These are phyloP conservation scores for Trachemys scripta DNA, from an alignment of 2,113 vertebrate species.

Conservation along the genomic window DNA sequence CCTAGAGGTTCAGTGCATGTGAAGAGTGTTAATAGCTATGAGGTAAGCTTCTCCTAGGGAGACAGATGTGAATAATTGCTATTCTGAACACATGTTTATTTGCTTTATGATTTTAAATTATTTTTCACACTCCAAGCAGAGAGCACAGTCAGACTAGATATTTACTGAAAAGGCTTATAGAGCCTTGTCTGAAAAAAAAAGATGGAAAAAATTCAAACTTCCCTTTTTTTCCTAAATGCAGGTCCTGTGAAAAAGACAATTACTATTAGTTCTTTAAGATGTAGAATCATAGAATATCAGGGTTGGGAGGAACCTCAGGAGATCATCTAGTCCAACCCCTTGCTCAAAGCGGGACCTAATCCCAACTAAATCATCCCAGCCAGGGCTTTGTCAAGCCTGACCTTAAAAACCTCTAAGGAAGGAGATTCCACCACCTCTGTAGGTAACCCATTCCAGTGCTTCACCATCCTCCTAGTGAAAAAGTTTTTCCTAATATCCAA, in stretches of 20 bases:
- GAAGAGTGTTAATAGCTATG: background rate
- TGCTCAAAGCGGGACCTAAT: too few species aligned
- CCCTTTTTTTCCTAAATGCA: background rate
- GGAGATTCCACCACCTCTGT: too few species aligned
- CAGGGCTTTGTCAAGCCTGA: too few species aligned
- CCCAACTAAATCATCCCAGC: too few species aligned
- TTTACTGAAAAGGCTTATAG: background rate
- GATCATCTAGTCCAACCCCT: too few species aligned
- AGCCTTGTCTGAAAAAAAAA: background rate
- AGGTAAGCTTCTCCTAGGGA: background rate
- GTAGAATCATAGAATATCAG: too few species aligned
- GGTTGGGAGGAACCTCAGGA: too few species aligned
- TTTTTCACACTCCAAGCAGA: background rate
- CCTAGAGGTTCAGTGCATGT: background rate
- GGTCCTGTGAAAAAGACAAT: background rate
- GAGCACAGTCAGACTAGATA: background rate
- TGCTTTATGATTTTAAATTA: background rate
- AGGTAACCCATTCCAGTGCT: too few species aligned
- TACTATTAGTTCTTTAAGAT: background rate
- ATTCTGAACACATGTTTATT: background rate
- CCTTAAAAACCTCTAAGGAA: too few species aligned
- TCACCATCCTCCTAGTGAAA: too few species aligned
- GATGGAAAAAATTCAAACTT: background rate
- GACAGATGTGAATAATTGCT: background rate
- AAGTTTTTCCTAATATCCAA: too few species aligned